Base-by-base conservation (phyloP, 2,888 invertebrate species). In the Macrophya alboannulata region DNA sequence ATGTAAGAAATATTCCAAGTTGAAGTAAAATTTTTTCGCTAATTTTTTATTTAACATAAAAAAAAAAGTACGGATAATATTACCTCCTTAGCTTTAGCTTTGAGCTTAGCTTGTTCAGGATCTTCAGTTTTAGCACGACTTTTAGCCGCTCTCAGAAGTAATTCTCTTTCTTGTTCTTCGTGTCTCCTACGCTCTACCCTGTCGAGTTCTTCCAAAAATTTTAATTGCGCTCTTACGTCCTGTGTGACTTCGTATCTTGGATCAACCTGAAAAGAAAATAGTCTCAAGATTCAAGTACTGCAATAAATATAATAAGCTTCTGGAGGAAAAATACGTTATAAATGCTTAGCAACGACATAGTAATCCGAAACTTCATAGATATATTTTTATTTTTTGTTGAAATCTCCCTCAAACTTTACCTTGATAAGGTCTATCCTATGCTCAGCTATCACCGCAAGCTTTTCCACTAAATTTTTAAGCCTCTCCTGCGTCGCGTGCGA, bases 101-200 rank as follows among this genome's bases (percentile, higher is more conserved):
- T 99, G 88, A 99, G 95, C 93, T 99, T 99, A 0, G 98, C 97
- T 93, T 99, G 99, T 92, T 99, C 99, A 0, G 99, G 99, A 94
- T 99, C 99, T 94, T 99, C 99, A 85, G 98, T 97, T 95, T 99
- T 99, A 84, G 99, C 98, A 88, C 99, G 96, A 89, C 98, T 99
- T 94, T 99, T 99, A 83, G 99, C 99, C 37, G 99, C 98, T 88
- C 98, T 95, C 89, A 99, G 94, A 82, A 99, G 94, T 95, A 99
- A 96, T 94, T 99, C 99, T 86, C 99, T 95, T 92, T 99, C 99
- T 85, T 98, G 96, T 93, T 99, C 99, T 92, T 99, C 99, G 88
- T 99, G 98, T 85, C 98, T 95, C 93, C 98, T 98, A 92, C 98
- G 96, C 94, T 99, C 99, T 85, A 98, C 96, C 91, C 97, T 96